These are phyloP conservation scores for Lagocephalus sceleratus DNA, from an alignment of 2,797 vertebrate genomes.

Conservation along the genomic window DNA sequence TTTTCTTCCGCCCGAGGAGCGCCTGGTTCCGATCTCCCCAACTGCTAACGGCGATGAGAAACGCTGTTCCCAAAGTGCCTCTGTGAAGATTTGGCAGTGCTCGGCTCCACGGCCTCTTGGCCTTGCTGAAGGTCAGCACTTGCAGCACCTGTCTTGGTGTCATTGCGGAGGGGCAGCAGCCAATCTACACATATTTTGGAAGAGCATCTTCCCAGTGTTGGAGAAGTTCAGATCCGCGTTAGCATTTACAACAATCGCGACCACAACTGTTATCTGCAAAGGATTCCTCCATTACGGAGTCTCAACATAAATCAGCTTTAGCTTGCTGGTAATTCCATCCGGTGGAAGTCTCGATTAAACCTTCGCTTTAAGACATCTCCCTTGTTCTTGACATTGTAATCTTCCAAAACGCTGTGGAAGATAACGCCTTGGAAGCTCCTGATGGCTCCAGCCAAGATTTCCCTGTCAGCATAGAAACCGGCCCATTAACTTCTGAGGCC, in stretches of 20 bases:
- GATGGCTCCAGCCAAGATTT: constrained; percentile 68
- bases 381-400: constrained; percentile 72
- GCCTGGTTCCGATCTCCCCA: no score
- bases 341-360: constrained; percentile 70
- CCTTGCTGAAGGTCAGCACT: no score
- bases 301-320: constrained; percentile 69
- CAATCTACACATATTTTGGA: constrained; percentile 20
- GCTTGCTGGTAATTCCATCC: constrained; percentile 68
- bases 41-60: no score
- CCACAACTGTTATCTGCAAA: constrained; percentile 47
- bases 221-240: constrained; percentile 39
- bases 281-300: constrained; percentile 50
- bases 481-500: constrained; percentile 75
- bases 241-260: constrained; percentile 44
- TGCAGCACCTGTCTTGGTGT: no score
- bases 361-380: constrained; percentile 67
- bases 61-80: no score
- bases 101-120: no score
- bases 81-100: no score
- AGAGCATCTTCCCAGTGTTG: constrained; percentile 22
- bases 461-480: constrained; percentile 73
- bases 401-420: constrained; percentile 70
- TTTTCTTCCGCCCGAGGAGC: no score
- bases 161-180: constrained; percentile 20
- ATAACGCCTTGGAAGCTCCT: constrained; percentile 61